These are phyloP conservation scores for Acestrorhynchus altus DNA, from an alignment of 2,797 vertebrate species.

Conservation along the genomic window DNA sequence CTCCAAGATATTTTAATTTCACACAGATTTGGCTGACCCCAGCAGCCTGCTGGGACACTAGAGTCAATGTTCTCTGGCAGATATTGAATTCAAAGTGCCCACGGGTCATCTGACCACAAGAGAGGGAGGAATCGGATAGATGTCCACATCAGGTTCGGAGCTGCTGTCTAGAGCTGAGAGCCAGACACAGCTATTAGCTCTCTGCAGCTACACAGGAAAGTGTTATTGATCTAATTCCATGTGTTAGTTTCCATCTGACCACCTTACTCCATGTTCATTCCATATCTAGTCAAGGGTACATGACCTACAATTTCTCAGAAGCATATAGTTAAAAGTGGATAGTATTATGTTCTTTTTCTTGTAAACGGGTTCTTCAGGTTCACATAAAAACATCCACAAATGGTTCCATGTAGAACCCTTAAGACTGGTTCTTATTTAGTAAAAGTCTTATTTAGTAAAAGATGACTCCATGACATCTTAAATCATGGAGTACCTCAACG, in stretches of 20 bases:
- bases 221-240: not conserved
- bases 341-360: no score
- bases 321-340: no score
- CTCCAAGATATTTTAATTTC: constrained; percentile 46
- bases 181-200: constrained; percentile 25
- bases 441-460: no score
- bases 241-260: not conserved
- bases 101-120: constrained; percentile 31
- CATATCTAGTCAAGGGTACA: not conserved
- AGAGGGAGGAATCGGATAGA: constrained; percentile 7
- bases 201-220: constrained; percentile 8
- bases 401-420: no score
- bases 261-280: not conserved
- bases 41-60: constrained; percentile 26
- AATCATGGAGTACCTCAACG: no score
- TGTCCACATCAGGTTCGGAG: constrained; percentile 26
- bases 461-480: no score
- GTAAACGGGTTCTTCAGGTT: no score
- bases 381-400: no score
- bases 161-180: not conserved
- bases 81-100: constrained; percentile 45
- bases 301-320: not conserved
- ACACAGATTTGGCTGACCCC: constrained; percentile 52
- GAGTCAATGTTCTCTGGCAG: constrained; percentile 48
- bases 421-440: no score